Conservation (phyloP, 2,113 vertebrate genomes). For the Coreoperca whiteheadi region DNA sequence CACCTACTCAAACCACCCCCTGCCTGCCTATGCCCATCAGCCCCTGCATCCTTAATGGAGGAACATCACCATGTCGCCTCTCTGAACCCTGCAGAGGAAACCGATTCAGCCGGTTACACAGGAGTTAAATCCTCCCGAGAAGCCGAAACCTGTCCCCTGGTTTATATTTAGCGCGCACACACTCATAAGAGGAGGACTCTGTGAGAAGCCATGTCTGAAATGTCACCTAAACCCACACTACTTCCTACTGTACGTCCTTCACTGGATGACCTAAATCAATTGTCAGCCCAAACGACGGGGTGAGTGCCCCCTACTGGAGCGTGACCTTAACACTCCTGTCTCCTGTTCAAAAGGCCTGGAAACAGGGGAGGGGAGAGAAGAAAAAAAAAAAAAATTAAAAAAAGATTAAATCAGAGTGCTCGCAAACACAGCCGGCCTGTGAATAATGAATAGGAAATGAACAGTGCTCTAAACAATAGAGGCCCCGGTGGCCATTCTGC, state of each 20-base stretch:
- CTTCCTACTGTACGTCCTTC: conserved; percentile 66
- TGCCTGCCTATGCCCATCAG: conserved; percentile 40
- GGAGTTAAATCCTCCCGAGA: conserved; percentile 55
- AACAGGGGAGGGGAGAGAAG: too few relatives aligned
- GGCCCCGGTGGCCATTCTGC: conserved; percentile 57
- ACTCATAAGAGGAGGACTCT: conserved; percentile 10
- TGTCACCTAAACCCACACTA: conserved; percentile 52
- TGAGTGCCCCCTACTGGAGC: conserved; percentile 76
- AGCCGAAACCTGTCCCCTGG: conserved; percentile 19
- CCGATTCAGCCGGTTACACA: conserved; percentile 47
- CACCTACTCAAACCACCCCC: not conserved
- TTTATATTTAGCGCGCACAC: conserved; percentile 49
- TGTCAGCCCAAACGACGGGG: conserved; percentile 70
- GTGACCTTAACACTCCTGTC: conserved; percentile 75
- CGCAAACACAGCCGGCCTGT: conserved; percentile 41
- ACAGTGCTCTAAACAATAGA: conserved; percentile 59
- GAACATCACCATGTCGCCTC: conserved; percentile 34
- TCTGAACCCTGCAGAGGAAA: conserved; percentile 39
- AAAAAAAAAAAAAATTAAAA: too few relatives aligned
- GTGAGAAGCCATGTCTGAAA: conserved; percentile 56
- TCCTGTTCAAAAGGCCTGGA: conserved; percentile 37
- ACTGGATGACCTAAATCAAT: conserved; percentile 75
- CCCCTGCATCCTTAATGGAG: conserved; percentile 20
- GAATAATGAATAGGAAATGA: conserved; percentile 72
- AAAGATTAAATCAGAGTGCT: conserved; percentile 62